Base-by-base conservation (phyloP, 2,113 vertebrate species). In the Hucho hucho region DNA sequence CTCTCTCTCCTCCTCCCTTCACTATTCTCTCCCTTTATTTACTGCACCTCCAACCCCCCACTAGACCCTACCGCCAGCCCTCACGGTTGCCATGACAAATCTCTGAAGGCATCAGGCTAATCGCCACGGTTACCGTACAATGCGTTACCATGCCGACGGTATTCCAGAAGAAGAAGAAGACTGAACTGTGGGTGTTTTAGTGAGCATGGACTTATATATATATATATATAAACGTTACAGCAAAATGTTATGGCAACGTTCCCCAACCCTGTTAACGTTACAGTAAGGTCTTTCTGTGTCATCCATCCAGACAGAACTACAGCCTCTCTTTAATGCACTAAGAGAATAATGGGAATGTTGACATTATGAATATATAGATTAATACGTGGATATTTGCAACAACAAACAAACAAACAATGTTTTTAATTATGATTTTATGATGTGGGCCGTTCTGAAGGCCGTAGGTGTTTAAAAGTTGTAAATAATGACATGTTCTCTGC, bases 51-150 rank as follows among this genome's bases (percentile, higher is more conserved):
- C 28, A 1, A n/a, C n/a, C 63, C 24, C 6, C 28, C 67, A 1
- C 46, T 24, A 2, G 12, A n/a, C 64, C 46, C 72, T 37, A 72
- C 61, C 64, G 56, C 78, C 77, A 70, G 84, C 72, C 78, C 82
- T 74, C 32, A 16, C 69, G 85, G 85, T 87, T 89, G 90, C 90
- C 93, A 92, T 90, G 91, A 93, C 92, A 93, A 93, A 93, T 93
- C 84, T 75, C 72, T 61, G 6, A 58, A 46, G 69, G 80, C 73
- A 53, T 81, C 77, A 65, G 79, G 79, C 73, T 69, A 63, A 63
- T 72, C 79, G 61, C 78, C 72, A 58, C 76, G 82, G 83, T 75
- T 77, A 81, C 83, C 22, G 20, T n/a, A 47, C 72, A 49, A 43
- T 3, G 70, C 11, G 70, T 72, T 72, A 76, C 75, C 76, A 75